Percentiles rank a stretch among this genome's conserved stretches.
Conservation (phyloP, 2,113 vertebrate species). For the Forbesichthys papilliferus region DNA sequence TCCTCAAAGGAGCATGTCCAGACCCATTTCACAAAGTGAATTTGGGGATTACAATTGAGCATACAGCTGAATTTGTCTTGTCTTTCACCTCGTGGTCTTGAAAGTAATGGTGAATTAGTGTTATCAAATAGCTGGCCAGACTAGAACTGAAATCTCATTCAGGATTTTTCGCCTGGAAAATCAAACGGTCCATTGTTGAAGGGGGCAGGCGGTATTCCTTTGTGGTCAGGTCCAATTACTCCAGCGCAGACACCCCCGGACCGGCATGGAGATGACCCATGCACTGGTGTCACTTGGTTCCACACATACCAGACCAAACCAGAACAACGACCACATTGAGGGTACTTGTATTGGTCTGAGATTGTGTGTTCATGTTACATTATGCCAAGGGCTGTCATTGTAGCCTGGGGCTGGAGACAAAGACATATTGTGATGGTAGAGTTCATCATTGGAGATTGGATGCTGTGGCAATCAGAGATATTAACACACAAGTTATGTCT, state of each 20-base stretch:
- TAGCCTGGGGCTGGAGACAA: not conserved
- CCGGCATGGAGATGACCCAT: conserved; percentile 56
- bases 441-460: not conserved
- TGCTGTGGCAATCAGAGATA: not conserved
- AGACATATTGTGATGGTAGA: too few relatives aligned
- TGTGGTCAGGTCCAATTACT: conserved; percentile 63
- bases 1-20: too few relatives aligned
- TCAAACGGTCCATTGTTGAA: conserved; percentile 40
- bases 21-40: too few relatives aligned
- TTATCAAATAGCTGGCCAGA: conserved; percentile 5
- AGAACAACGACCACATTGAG: conserved; percentile 70
- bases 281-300: conserved; percentile 52
- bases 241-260: conserved; percentile 28
- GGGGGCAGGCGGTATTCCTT: conserved; percentile 18
- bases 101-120: conserved; percentile 12
- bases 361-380: not conserved
- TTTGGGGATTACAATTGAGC: not conserved
- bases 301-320: conserved; percentile 53
- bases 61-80: not conserved
- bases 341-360: not conserved
- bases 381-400: not conserved
- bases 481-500: too few relatives aligned
- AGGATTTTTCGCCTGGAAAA: conserved; percentile 32
- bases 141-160: conserved; percentile 35
- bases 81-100: not conserved